Evolutionary conservation across 2,797 vertebrate genomes (phyloP), one percentile per base, ranked within the genome.

Genomic region (Melanotaenia trifasciata): DNA sequence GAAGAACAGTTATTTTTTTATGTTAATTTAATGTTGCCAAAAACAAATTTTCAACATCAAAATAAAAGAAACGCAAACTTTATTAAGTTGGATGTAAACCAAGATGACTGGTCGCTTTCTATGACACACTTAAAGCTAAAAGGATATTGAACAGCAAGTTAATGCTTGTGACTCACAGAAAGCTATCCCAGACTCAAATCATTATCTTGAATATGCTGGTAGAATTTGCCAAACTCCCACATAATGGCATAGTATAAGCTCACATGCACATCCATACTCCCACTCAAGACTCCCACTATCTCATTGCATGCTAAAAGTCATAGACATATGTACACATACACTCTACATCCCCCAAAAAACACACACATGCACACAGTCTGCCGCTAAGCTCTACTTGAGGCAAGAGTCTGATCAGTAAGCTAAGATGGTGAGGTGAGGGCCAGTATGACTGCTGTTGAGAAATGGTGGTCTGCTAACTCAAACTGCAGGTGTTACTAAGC

Each of bases 401-500:
- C 43, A n/a, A 83, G 80, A 83, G 81, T 89, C 85, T 86, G 89
- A 92, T 89, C 87, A 86, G 76, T 90, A 83, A 87, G 80, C 81
- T 80, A 76, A 85, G 83, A 82, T 61, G 38, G 83, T 51, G 28
- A 89, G 47, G 83, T 54, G 28, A 89, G 81, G 89, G 86, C 76
- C 87, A 78, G 74, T 45, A 53, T 84, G 81, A 88, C 81, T 83
- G 86, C 88, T 74, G 83, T 87, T 89, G 84, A 87, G 90, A 85
- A 83, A 84, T 84, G 82, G 86, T 87, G 85, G 89, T 86, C 89
- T 35, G 76, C 83, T 90, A 90, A 78, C 90, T 91, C 86, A 89
- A 91, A 87, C 84, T 86, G 90, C 89, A 95, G 93, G 93, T 94
- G 95, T 95, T 95, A 94, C 94, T 92, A 94, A 94, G 94, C 94